Evolutionary conservation across 1,140 invertebrate species (phyloP), one percentile per base, ranked within the genome.

Genomic region (Bathynomus jamesi): DNA sequence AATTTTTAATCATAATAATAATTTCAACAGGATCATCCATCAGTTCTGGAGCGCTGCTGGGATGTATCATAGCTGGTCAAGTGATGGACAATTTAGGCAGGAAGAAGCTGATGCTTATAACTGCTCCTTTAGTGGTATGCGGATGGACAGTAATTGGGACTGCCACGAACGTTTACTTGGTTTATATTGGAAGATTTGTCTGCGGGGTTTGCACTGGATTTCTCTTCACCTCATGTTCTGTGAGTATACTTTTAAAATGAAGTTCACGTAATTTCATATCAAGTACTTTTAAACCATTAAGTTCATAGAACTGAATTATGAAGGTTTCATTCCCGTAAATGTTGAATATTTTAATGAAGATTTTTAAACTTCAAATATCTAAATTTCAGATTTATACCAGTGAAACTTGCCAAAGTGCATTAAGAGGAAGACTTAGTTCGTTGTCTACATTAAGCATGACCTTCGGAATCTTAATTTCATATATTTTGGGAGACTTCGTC

Each of bases 391-490:
- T 40, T 8, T 40, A 40, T 40, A 40, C 32, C 7, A 40, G 32
- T 40, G 32, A 40, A 40, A 40, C 32, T 40, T 40, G 32, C 17
- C 32, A 17, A 40, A 17, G 7, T 40, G 7, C 32, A 7, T 53
- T 53, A 53, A 53, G 73, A 67, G 73, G 73, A 0, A 17, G 69
- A 2, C 68, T 74, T 4, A 65, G 64, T 10, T 40, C 65, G 3
- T 10, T 74, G 25, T 28, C 68, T 0, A 67, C 73, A 28, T 24
- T 74, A 3, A 67, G 67, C 61, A 29, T 75, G 11, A 71, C 69
- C 2, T 32, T 75, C 10, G 73, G 73, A 4, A 29, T 71, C 17
- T 28, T 75, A 13, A 30, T 71, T 0, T 69, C 69, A n/a, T 75
- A 71, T 61, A 10, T 68, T 13, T 27, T 69, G 0, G 73, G 73